phyloP scores from a whole-genome alignment of 2,113 vertebrate genomes.

The human (Homo sapiens) region GRCh38 chr18:57298501-57299000 shows the following conservation, averaged over 20 bases:
- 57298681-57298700: background rate
- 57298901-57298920: background rate
- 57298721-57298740: background rate
- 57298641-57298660: background rate
- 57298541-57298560: background rate
- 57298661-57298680: background rate
- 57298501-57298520: background rate
- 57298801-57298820: background rate
- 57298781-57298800: background rate
- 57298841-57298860: constrained; percentile 35
- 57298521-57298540: background rate
- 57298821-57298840: constrained; percentile 55
- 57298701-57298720: background rate
- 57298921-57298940: background rate
- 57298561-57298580: accelerated
- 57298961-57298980: background rate
- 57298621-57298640: background rate
- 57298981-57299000: background rate
- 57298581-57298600: accelerated
- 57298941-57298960: background rate
- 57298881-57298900: background rate
- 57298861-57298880: constrained; percentile 29
- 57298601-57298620: background rate
- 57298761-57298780: background rate
- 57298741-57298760: background rate